These are phyloP conservation scores for Scylla paramamosain DNA, from an alignment of 1,140 invertebrate genomes.

Conservation along the genomic window DNA sequence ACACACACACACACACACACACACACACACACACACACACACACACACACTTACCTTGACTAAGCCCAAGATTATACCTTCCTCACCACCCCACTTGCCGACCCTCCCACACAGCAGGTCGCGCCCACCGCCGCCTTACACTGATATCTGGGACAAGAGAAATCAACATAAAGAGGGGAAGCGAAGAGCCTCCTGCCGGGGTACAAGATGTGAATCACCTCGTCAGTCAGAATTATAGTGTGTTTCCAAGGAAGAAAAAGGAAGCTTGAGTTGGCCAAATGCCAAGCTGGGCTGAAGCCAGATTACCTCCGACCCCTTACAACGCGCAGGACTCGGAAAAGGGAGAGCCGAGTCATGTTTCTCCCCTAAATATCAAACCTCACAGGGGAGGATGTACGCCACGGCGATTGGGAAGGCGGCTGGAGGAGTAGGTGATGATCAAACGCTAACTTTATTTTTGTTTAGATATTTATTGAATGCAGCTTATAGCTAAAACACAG, in stretches of 20 bases:
- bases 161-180: neutral
- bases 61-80: neutral
- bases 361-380: neutral
- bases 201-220: neutral
- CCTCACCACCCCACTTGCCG: neutral
- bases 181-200: neutral
- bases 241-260: neutral
- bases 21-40: too few relatives aligned
- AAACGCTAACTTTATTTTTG: neutral
- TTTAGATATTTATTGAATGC: too few relatives aligned
- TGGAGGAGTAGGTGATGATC: neutral
- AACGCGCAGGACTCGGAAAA: neutral
- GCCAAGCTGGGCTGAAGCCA: constrained; percentile 17
- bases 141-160: neutral
- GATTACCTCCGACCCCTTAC: neutral
- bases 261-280: neutral
- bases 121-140: neutral
- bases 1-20: too few relatives aligned
- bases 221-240: neutral
- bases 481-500: too few relatives aligned
- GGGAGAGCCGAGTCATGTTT: neutral
- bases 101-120: too few relatives aligned
- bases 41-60: too few relatives aligned
- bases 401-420: neutral
- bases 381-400: neutral